Evolutionary conservation across 2,888 invertebrate genomes (phyloP), one percentile per base, ranked within the genome.

Genomic region (Ochropleura plecta): DNA sequence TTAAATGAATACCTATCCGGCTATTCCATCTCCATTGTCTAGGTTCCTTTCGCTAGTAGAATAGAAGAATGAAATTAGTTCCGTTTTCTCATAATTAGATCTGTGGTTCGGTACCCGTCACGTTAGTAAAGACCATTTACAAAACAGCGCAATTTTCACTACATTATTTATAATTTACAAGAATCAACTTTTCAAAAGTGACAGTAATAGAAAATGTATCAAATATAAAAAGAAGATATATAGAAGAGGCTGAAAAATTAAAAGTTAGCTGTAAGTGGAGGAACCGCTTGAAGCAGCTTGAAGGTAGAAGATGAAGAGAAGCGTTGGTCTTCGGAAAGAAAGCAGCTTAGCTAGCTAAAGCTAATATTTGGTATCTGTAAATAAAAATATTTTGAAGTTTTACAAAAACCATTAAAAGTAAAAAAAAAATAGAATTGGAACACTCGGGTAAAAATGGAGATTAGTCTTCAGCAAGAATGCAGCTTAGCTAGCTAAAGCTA

Each of bases 321-420:
- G 79, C 57, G 57, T 8, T 44, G 79, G 66, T 83, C 83, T 57
- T 73, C 79, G 68, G n/a, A n/a, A 48, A 79, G 84, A 79, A 57
- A 69, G 51, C 68, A 53, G 80, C 20, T 12, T 51, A 79, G 51
- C 12, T 49, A 12, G 60, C 12, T 76, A 20, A 7, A 16, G 20
- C 55, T 83, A 69, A 40, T 83, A 48, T 69, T 83, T 73, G 73
- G 46, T 51, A 9, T 69, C 80, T 81, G 80, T 44, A 69, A 81
- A 68, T 12, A 83, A 65, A 79, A 3, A 18, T 18, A 18, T 57
- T 57, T 9, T 16, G 2, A 55, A 20, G 14, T 57, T 44, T 42
- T 51, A 53, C 42, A 30, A 70, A 1, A 57, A 30, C 1, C n/a
- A 1, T 1, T 6, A 14, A 8, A 20, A 30, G 49, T 20, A n/a